Percentiles rank a stretch among this genome's conserved stretches.
Conservation (phyloP, 2,888 invertebrate species). For the Scotopteryx bipunctaria region DNA sequence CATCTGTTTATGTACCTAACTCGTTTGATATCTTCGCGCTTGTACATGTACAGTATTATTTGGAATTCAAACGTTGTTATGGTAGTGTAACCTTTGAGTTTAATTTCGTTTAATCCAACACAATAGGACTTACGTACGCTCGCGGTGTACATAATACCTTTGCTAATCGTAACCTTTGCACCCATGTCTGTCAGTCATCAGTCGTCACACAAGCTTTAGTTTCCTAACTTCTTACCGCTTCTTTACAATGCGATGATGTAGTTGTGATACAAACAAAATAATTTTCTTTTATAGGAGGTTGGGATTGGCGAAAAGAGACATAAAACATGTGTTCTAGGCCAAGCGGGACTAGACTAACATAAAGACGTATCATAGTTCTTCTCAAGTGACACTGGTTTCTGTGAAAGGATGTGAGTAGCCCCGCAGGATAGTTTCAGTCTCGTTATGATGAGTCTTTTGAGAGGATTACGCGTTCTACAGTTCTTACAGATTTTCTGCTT, state of each 20-base stretch:
- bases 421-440: not conserved
- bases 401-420: not conserved
- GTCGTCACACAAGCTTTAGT: slow-evolving; percentile 1
- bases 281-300: too few relatives aligned
- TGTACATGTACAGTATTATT: too few relatives aligned
- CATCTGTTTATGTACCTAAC: not conserved
- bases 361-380: not conserved
- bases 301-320: too few relatives aligned
- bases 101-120: slow-evolving; percentile 21
- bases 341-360: not conserved
- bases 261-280: too few relatives aligned
- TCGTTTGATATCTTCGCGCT: not conserved
- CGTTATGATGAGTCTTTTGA: not conserved
- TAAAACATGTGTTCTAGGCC: too few relatives aligned
- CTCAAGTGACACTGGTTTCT: not conserved
- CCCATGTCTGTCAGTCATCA: slow-evolving; percentile 28
- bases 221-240: too few relatives aligned
- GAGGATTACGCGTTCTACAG: not conserved
- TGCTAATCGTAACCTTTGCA: slow-evolving; percentile 41
- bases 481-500: too few relatives aligned
- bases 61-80: not conserved
- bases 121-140: slow-evolving; percentile 29
- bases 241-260: too few relatives aligned
- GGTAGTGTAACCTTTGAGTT: slow-evolving; percentile 18
- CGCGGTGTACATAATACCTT: slow-evolving; percentile 18